Evolutionary conservation across 1,140 invertebrate genomes (phyloP).

Genomic region (Drosophila pruinosa): DNA sequence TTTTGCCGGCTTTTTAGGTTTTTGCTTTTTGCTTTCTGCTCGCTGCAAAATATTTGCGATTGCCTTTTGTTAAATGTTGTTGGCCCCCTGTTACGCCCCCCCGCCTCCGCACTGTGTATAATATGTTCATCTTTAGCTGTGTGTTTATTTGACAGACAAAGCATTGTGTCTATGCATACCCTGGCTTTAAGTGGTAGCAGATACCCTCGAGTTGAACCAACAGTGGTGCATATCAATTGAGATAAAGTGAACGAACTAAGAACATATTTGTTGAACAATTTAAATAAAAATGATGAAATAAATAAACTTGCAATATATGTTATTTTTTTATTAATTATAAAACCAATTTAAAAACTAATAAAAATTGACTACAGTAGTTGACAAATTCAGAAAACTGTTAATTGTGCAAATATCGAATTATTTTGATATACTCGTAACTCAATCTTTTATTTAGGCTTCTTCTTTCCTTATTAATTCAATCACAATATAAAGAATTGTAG

Average conservation of each 20-base stretch:
- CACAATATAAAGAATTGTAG: no score
- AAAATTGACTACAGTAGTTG: no score
- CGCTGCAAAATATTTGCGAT: conserved; percentile 47
- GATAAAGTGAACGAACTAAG: background rate
- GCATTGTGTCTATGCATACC: conserved; percentile 19
- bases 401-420: no score
- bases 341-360: no score
- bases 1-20: conserved; percentile 35
- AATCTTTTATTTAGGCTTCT: no score
- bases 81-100: conserved; percentile 5
- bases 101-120: background rate
- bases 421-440: no score
- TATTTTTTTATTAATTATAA: no score
- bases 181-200: background rate
- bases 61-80: conserved; percentile 48
- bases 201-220: background rate
- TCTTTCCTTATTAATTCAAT: no score
- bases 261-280: no score
- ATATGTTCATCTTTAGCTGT: conserved; percentile 16
- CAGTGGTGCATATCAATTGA: background rate
- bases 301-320: no score
- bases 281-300: no score
- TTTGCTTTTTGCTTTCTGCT: conserved; percentile 38
- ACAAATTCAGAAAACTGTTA: no score
- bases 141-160: conserved; percentile 43